phyloP scores from a whole-genome alignment of 2,797 vertebrate species.

The Cheirogaleus major region DNA sequence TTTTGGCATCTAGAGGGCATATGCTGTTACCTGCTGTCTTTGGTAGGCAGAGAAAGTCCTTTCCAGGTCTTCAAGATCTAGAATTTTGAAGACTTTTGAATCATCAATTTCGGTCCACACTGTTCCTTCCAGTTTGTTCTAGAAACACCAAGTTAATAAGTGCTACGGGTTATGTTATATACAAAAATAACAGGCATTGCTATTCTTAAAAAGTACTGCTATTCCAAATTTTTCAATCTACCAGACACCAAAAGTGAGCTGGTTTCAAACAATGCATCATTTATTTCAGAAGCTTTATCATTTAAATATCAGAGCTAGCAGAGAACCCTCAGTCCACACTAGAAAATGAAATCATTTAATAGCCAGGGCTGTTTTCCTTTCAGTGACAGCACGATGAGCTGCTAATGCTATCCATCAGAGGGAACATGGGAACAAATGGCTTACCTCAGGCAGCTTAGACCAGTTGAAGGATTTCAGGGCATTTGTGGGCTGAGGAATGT shows the following conservation, averaged over 20 bases:
- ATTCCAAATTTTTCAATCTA: not conserved
- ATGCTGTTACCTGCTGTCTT: constrained; percentile 95
- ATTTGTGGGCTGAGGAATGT: constrained; percentile 95
- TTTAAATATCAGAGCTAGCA: not conserved
- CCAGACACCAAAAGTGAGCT: not conserved
- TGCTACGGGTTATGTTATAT: constrained; percentile 27
- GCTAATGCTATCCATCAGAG: not conserved
- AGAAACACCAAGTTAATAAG: constrained; percentile 63
- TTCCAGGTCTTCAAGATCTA: constrained; percentile 97
- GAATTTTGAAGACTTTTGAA: constrained; percentile 93
- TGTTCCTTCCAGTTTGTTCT: constrained; percentile 97
- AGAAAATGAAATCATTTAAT: not conserved
- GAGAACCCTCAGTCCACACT: not conserved
- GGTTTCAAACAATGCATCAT: not conserved
- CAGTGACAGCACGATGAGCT: not conserved
- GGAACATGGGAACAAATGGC: not conserved
- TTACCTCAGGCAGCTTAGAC: constrained; percentile 97
- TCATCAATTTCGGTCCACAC: constrained; percentile 97
- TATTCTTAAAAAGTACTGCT: not conserved
- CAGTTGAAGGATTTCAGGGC: constrained; percentile 99
- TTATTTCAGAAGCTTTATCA: constrained; percentile 10
- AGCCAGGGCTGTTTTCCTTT: not conserved
- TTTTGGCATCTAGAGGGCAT: not conserved
- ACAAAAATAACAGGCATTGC: constrained; percentile 14
- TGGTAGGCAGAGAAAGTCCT: constrained; percentile 99